Conservation (phyloP, 2,888 invertebrate species). For the Apodemia duryi region DNA sequence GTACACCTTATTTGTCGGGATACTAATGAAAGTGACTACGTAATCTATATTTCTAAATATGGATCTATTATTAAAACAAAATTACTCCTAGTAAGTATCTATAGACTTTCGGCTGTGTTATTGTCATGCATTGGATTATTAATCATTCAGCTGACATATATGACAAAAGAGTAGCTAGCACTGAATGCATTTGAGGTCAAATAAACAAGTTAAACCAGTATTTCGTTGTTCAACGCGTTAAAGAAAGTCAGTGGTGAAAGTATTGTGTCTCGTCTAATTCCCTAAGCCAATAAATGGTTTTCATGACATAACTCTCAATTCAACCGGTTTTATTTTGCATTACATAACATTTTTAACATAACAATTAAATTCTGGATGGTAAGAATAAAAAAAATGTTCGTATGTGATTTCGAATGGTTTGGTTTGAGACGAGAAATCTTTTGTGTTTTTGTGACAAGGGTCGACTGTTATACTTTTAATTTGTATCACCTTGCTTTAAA, state of each 20-base stretch:
- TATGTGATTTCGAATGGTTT: slow-evolving; percentile 50
- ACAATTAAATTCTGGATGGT: slow-evolving; percentile 44
- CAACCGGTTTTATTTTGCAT: slow-evolving; percentile 51
- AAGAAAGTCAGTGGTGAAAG: slow-evolving; percentile 73
- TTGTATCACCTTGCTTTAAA: slow-evolving; percentile 42
- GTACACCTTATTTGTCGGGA: background rate
- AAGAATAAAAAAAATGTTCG: slow-evolving; percentile 53
- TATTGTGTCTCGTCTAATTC: slow-evolving; percentile 59
- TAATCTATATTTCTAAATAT: slow-evolving; percentile 6
- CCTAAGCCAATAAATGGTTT: slow-evolving; percentile 59
- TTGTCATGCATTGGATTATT: slow-evolving; percentile 28
- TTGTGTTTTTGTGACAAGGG: slow-evolving; percentile 42
- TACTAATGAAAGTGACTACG: slow-evolving; percentile 2
- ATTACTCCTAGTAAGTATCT: background rate
- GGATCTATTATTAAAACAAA: slow-evolving; percentile 11
- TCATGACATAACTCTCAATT: slow-evolving; percentile 63
- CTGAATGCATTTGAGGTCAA: slow-evolving; percentile 62
- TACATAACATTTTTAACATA: slow-evolving; percentile 43
- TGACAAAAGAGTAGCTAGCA: slow-evolving; percentile 47
- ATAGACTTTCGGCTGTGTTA: background rate
- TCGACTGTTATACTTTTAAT: slow-evolving; percentile 47
- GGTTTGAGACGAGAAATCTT: slow-evolving; percentile 40
- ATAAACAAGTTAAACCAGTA: slow-evolving; percentile 52
- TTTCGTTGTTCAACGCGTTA: slow-evolving; percentile 44
- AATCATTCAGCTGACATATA: slow-evolving; percentile 42